Conservation (phyloP, 1,140 invertebrate species). For the Aphelinus atriplicis region DNA sequence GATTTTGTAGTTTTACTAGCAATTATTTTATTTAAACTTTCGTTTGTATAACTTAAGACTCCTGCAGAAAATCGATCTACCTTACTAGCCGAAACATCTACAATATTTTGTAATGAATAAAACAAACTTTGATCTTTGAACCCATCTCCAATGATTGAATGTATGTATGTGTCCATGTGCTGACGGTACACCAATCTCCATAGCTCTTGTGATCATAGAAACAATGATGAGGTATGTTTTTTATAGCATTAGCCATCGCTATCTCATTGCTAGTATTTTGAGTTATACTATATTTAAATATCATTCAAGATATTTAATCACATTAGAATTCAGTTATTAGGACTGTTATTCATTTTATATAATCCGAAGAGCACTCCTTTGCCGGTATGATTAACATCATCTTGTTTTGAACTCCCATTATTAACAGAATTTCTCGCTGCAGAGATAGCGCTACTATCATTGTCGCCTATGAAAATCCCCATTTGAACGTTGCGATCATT, state of each 20-base stretch:
- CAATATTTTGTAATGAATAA: neutral
- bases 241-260: constrained; percentile 36
- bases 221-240: constrained; percentile 40
- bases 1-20: constrained; percentile 38
- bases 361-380: constrained; percentile 40
- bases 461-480: no score
- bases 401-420: constrained; percentile 38
- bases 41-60: no score
- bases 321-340: constrained; percentile 27
- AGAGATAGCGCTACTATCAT: constrained; percentile 31
- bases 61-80: neutral
- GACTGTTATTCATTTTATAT: constrained; percentile 38
- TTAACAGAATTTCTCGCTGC: constrained; percentile 30
- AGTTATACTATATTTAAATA: constrained; percentile 40
- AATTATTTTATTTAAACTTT: constrained; percentile 1
- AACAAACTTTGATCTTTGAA: constrained; percentile 26
- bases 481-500: no score
- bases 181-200: constrained; percentile 38
- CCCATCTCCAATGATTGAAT: constrained; percentile 37
- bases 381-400: constrained; percentile 43
- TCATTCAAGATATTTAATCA: constrained; percentile 41
- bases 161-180: constrained; percentile 30
- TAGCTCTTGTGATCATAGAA: constrained; percentile 39
- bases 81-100: constrained; percentile 25
- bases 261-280: constrained; percentile 40